Evolutionary conservation across 1,140 invertebrate species (phyloP).

Genomic region (Conopomorpha cramerella): DNA sequence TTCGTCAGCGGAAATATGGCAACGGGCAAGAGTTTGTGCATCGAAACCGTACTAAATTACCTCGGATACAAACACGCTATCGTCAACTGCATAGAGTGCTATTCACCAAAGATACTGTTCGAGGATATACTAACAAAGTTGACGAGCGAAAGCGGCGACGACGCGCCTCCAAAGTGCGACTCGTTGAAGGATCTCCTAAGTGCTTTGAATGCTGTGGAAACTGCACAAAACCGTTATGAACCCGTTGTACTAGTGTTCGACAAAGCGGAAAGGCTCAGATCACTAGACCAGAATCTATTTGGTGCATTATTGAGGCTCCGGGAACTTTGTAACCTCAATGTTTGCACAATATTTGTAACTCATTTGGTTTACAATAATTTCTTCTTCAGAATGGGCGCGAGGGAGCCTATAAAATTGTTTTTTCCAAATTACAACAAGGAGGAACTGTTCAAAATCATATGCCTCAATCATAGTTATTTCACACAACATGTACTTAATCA

Average conservation of each 20-base stretch:
- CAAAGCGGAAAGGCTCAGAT: constrained; percentile 76
- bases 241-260: constrained; percentile 73
- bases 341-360: constrained; percentile 78
- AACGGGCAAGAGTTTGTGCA: constrained; percentile 78
- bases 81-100: constrained; percentile 84
- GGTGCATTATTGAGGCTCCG: constrained; percentile 69
- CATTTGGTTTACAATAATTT: constrained; percentile 83
- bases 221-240: constrained; percentile 25
- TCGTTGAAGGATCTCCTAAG: constrained; percentile 75
- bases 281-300: constrained; percentile 71
- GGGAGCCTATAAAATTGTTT: constrained; percentile 75
- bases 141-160: constrained; percentile 28
- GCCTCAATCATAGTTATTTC: constrained; percentile 33
- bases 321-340: constrained; percentile 72
- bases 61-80: constrained; percentile 66
- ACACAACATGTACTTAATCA: constrained; percentile 23
- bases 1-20: constrained; percentile 80
- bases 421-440: constrained; percentile 84
- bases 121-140: constrained; percentile 75
- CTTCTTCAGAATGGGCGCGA: constrained; percentile 67
- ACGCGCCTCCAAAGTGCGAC: constrained; percentile 65
- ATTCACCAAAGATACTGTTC: constrained; percentile 73
- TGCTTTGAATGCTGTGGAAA: constrained; percentile 49
- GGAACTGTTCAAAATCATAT: constrained; percentile 76
- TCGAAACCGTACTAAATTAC: constrained; percentile 63